Conservation (phyloP, 2,113 vertebrate genomes). For the Silurus asotus region DNA sequence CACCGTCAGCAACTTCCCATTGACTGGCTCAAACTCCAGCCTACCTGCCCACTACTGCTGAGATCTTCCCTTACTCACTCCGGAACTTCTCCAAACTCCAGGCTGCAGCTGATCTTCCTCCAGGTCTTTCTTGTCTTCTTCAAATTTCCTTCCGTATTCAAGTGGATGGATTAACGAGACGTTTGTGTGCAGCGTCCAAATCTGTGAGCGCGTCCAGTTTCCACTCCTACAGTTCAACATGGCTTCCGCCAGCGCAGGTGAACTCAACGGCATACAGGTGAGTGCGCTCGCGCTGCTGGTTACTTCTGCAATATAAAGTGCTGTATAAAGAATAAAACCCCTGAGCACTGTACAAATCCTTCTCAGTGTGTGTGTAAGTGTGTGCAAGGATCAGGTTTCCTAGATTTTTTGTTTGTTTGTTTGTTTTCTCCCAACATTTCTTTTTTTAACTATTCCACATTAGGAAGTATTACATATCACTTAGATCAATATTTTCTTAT, state of each 20-base stretch:
- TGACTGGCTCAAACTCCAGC: background rate
- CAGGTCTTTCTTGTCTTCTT: too few relatives aligned
- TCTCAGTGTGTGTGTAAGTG: background rate
- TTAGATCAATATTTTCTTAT: background rate
- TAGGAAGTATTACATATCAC: background rate
- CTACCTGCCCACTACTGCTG: background rate
- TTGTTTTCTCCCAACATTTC: too few relatives aligned
- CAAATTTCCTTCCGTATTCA: background rate
- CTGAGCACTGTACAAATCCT: background rate
- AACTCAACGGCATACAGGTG: slow-evolving; percentile 51
- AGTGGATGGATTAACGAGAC: slow-evolving; percentile 40
- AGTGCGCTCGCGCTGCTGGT: background rate
- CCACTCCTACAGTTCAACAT: slow-evolving; percentile 45
- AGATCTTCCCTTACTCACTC: background rate
- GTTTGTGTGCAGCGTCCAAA: background rate
- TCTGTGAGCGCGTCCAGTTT: slow-evolving; percentile 25
- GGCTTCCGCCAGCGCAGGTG: slow-evolving; percentile 57
- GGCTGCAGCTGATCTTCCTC: background rate
- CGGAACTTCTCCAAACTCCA: background rate
- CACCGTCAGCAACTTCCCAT: background rate
- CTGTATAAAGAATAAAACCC: background rate
- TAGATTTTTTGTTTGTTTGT: too few relatives aligned
- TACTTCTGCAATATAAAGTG: background rate
- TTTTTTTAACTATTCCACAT: background rate
- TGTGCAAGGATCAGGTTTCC: background rate